These are phyloP conservation scores for Mugil cephalus DNA, from an alignment of 2,113 vertebrate genomes.

Conservation along the genomic window DNA sequence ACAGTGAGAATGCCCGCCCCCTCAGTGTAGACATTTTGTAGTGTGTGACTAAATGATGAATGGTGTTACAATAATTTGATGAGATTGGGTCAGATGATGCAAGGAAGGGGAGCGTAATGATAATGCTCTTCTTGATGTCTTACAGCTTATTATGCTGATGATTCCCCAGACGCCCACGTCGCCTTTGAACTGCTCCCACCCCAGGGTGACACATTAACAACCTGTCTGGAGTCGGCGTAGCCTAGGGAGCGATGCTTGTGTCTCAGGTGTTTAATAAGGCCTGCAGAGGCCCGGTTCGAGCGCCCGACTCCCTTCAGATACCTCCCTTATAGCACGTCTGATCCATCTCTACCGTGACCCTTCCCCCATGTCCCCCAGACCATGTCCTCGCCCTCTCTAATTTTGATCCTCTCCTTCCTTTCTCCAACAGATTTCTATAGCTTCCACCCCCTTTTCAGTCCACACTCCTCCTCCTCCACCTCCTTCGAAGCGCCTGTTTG, in stretches of 20 bases:
- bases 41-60: slow-evolving; percentile 76
- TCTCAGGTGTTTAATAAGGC: slow-evolving; percentile 79
- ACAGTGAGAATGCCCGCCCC: slow-evolving; percentile 56
- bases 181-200: slow-evolving; percentile 67
- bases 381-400: slow-evolving; percentile 46
- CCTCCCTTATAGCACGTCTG: slow-evolving; percentile 7
- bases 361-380: slow-evolving; percentile 34
- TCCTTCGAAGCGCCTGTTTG: slow-evolving; percentile 73
- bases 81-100: slow-evolving; percentile 79
- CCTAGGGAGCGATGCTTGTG: slow-evolving; percentile 45
- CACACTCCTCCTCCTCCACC: slow-evolving; percentile 38
- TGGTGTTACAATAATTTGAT: slow-evolving; percentile 76
- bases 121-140: slow-evolving; percentile 75
- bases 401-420: slow-evolving; percentile 20
- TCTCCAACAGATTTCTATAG: neutral
- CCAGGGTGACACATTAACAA: slow-evolving; percentile 60
- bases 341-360: slow-evolving; percentile 29
- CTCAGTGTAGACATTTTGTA: slow-evolving; percentile 56
- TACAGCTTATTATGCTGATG: slow-evolving; percentile 62
- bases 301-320: slow-evolving; percentile 39
- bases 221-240: slow-evolving; percentile 52
- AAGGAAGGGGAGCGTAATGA: slow-evolving; percentile 64
- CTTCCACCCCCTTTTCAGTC: slow-evolving; percentile 12
- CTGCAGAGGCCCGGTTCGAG: slow-evolving; percentile 77
- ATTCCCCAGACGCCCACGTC: slow-evolving; percentile 57